These are phyloP conservation scores for Invenusta paracnida DNA, from an alignment of 2,888 invertebrate species.

Conservation along the genomic window DNA sequence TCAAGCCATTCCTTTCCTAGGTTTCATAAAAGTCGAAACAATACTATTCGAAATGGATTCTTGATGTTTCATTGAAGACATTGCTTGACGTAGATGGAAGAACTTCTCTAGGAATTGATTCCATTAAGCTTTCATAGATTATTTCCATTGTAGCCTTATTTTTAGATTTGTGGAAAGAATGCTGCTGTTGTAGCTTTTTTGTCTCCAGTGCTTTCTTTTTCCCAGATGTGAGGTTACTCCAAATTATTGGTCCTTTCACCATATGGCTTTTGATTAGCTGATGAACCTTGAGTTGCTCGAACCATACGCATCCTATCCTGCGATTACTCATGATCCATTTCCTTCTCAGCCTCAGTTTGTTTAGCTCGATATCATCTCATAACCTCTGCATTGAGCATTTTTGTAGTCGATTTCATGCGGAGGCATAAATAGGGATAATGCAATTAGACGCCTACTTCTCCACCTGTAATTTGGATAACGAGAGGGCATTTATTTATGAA, in stretches of 20 bases:
- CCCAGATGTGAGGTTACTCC: background rate
- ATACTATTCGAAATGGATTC: background rate
- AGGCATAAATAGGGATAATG: background rate
- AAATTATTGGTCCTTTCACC: background rate
- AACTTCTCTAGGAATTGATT: background rate
- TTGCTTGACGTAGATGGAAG: background rate
- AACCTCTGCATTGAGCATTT: background rate
- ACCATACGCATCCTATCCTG: background rate
- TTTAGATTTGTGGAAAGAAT: background rate
- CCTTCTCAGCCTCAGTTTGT: background rate
- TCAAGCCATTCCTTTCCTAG: background rate
- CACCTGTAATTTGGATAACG: background rate
- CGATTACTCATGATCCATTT: background rate
- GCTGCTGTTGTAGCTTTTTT: background rate
- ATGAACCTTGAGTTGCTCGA: background rate
- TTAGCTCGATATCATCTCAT: background rate
- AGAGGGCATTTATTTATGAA: background rate
- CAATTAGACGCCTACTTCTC: background rate
- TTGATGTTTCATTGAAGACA: background rate
- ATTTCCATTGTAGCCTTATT: background rate
- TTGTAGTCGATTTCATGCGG: background rate
- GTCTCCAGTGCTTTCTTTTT: background rate
- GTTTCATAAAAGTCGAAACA: background rate
- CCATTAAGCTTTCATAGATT: background rate
- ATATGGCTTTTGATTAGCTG: background rate